Conservation (phyloP, 2,888 invertebrate genomes). For the Xestoiulus laeticollis region DNA sequence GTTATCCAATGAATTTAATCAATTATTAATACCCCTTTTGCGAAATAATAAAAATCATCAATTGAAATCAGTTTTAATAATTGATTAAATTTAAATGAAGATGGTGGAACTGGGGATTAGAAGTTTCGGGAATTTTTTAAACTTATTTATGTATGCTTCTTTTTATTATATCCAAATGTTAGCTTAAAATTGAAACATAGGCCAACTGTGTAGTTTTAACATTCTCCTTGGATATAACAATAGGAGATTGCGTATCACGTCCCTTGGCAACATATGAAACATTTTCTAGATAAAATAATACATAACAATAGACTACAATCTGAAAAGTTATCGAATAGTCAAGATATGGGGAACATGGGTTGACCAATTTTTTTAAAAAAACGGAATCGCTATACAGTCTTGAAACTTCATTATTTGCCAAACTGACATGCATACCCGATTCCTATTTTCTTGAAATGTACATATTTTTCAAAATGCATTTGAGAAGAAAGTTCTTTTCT, state of each 20-base stretch:
- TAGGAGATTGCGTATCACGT: background rate
- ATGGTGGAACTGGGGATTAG: background rate
- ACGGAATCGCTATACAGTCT: background rate
- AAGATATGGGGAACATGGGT: background rate
- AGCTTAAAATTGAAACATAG: background rate
- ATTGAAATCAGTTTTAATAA: background rate
- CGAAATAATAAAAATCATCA: background rate
- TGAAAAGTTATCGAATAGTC: background rate
- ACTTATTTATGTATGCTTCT: constrained; percentile 24
- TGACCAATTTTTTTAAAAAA: background rate
- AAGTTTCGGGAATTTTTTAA: background rate
- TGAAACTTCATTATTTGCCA: background rate
- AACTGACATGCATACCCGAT: background rate
- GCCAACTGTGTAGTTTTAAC: background rate
- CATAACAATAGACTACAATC: background rate
- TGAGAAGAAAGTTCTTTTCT: background rate
- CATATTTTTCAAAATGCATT: constrained; percentile 34
- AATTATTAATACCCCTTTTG: background rate
- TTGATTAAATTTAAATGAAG: background rate
- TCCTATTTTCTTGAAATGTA: background rate
- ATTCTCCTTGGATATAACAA: background rate
- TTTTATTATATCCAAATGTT: background rate
- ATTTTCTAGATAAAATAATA: background rate
- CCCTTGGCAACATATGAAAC: background rate
- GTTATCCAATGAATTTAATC: background rate